Percentiles rank a stretch among this genome's conserved stretches.
phyloP scores from a whole-genome alignment of 2,888 invertebrate genomes.

The Hemicrepidius hirtus region DNA sequence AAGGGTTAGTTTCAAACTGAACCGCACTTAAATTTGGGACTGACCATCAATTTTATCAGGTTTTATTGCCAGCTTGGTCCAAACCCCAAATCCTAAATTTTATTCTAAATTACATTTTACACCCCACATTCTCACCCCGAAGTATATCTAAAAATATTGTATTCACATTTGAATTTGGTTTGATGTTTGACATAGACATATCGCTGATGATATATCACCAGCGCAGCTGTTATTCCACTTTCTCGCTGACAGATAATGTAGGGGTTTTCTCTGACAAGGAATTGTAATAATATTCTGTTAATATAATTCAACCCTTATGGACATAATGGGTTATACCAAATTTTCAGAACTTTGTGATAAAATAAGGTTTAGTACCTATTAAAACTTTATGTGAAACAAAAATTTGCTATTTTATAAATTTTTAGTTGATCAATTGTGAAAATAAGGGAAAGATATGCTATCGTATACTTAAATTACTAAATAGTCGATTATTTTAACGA shows the following conservation, averaged over 20 bases:
- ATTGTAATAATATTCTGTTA: too few relatives aligned
- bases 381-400: too few relatives aligned
- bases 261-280: not conserved
- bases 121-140: not conserved
- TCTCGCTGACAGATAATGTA: not conserved
- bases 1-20: constrained; percentile 3
- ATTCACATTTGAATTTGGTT: constrained; percentile 1
- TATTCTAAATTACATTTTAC: constrained; percentile 9
- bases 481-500: too few relatives aligned
- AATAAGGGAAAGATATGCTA: too few relatives aligned
- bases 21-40: constrained; percentile 17
- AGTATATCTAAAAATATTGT: not conserved
- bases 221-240: not conserved
- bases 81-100: not conserved
- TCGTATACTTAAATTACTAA: too few relatives aligned
- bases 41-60: constrained; percentile 18
- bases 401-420: too few relatives aligned
- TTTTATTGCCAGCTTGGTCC: constrained; percentile 9
- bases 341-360: too few relatives aligned
- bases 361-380: too few relatives aligned
- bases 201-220: constrained; percentile 16
- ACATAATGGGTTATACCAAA: too few relatives aligned
- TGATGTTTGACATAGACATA: constrained; percentile 2
- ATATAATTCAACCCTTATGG: too few relatives aligned
- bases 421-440: too few relatives aligned